These are phyloP conservation scores for Caenorhabditis sp. DNA, from an alignment of 2,888 invertebrate species.

Conservation along the genomic window DNA sequence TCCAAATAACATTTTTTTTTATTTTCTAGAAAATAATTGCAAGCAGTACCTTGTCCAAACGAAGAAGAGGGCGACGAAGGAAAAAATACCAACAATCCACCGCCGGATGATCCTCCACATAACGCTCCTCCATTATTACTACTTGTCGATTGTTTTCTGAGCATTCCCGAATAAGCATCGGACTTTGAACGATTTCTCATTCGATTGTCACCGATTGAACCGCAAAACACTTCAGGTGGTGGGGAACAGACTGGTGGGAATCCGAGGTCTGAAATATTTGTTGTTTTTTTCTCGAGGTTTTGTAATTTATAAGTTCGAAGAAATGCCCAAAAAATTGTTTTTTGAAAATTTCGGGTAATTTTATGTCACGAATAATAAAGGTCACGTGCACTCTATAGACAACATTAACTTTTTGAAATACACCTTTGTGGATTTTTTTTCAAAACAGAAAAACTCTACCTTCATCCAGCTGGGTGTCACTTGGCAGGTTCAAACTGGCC, in stretches of 20 bases:
- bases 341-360: too few species aligned
- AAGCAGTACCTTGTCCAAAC: not conserved
- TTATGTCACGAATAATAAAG: too few species aligned
- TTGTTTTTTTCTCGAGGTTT: too few species aligned
- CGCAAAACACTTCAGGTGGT: conserved; percentile 45
- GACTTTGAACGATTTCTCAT: conserved; percentile 32
- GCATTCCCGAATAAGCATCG: conserved; percentile 15
- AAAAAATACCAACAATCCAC: conserved; percentile 36
- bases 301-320: too few species aligned
- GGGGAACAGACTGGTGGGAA: conserved; percentile 51
- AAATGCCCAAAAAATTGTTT: too few species aligned
- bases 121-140: not conserved
- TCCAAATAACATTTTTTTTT: too few species aligned
- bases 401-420: too few species aligned
- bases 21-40: too few species aligned
- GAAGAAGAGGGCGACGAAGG: conserved; percentile 32
- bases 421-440: not conserved
- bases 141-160: not conserved
- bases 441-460: conserved; percentile 2
- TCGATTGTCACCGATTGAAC: conserved; percentile 32
- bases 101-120: conserved; percentile 1
- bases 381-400: too few species aligned
- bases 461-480: conserved; percentile 27
- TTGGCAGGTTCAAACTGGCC: conserved; percentile 36
- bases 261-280: conserved; percentile 47